phyloP scores from a whole-genome alignment of 23 tunicate species.

The Phallusia fumigata region DNA sequence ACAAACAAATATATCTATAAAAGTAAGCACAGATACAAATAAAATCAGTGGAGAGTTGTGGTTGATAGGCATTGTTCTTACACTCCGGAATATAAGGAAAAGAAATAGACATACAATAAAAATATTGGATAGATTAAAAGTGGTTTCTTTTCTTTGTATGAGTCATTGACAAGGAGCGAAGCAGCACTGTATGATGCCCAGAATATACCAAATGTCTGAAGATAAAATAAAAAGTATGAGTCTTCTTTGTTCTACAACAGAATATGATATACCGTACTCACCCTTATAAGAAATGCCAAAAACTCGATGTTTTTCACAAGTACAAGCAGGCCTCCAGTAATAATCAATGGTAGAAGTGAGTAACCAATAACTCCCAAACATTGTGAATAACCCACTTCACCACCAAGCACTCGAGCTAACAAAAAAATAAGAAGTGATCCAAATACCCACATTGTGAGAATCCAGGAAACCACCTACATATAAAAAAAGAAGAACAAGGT shows the following conservation, averaged over 20 bases:
- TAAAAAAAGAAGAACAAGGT: no score
- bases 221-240: not conserved
- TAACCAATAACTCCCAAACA: conserved; percentile 96
- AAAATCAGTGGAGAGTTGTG: conserved; percentile 13
- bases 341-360: conserved; percentile 85
- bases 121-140: conserved; percentile 94
- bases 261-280: not conserved
- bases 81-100: conserved; percentile 91
- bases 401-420: conserved; percentile 95
- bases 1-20: not conserved
- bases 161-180: conserved; percentile 81
- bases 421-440: conserved; percentile 89
- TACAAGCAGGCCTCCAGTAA: conserved; percentile 69
- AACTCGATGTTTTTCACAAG: conserved; percentile 33
- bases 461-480: conserved; percentile 93
- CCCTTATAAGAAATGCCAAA: conserved; percentile 47
- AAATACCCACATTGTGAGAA: conserved; percentile 93
- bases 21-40: conserved; percentile 12
- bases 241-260: not conserved
- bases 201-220: conserved; percentile 79
- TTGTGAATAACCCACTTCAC: conserved; percentile 95
- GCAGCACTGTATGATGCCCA: conserved; percentile 99
- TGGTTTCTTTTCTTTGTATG: conserved; percentile 89
- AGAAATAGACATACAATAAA: conserved; percentile 88
- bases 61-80: conserved; percentile 14